Conservation (phyloP, 2,888 invertebrate species). For the Tipula vernalis region DNA sequence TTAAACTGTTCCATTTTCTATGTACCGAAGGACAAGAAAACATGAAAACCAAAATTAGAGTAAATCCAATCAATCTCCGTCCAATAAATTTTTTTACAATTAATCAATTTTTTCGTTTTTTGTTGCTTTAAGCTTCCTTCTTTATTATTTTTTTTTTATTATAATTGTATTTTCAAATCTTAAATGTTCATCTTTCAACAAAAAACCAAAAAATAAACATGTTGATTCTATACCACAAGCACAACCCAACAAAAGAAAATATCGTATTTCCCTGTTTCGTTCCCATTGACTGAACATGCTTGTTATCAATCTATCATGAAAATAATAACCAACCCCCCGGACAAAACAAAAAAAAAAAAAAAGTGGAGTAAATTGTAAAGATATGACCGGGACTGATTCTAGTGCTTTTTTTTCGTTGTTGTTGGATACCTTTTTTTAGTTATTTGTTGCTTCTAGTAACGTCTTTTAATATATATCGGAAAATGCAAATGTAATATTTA, state of each 20-base stretch:
- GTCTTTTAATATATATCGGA: neutral
- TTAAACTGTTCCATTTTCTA: neutral
- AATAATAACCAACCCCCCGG: neutral
- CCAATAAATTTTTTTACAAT: neutral
- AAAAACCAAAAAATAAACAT: neutral
- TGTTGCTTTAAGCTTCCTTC: neutral
- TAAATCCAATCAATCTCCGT: slow-evolving; percentile 4
- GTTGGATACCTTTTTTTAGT: neutral
- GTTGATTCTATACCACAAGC: neutral
- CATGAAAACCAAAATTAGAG: neutral
- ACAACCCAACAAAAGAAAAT: neutral
- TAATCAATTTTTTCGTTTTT: neutral
- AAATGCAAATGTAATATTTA: neutral
- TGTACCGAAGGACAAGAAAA: neutral
- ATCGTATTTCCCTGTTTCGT: neutral
- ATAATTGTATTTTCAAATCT: neutral
- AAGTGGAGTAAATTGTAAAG: neutral
- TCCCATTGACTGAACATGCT: neutral
- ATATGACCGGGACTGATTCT: neutral
- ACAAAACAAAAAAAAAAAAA: neutral
- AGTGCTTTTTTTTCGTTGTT: neutral
- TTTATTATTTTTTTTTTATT: neutral
- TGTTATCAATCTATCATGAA: neutral
- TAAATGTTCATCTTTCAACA: neutral
- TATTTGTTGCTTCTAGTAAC: neutral